phyloP scores from a whole-genome alignment of 2,113 vertebrate species.

The Ptilorrhoa leucosticta region DNA sequence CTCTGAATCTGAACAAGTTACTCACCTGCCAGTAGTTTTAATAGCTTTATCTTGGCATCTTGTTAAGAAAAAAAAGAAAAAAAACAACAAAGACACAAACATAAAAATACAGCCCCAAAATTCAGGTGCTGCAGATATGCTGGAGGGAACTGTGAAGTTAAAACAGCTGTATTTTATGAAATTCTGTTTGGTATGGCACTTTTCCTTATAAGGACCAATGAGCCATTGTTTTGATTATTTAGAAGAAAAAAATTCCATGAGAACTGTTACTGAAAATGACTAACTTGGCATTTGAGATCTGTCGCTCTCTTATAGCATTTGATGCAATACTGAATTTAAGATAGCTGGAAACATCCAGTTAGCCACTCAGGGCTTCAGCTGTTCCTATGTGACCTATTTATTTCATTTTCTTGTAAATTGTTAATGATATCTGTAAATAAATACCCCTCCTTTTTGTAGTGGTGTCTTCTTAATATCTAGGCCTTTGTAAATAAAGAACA shows the following conservation, averaged over 20 bases:
- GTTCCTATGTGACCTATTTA: not conserved
- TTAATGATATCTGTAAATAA: not conserved
- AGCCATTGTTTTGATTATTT: conserved; percentile 69
- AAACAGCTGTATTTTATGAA: conserved; percentile 52
- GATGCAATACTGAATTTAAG: conserved; percentile 34
- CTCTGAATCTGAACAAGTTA: not conserved
- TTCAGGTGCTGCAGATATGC: not conserved
- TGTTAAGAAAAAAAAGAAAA: not conserved
- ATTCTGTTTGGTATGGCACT: conserved; percentile 25
- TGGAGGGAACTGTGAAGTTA: not conserved
- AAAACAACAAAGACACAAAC: not conserved
- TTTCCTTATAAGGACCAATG: conserved; percentile 59
- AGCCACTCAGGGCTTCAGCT: not conserved
- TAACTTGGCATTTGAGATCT: conserved; percentile 47
- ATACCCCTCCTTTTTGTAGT: not conserved
- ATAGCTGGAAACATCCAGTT: not conserved
- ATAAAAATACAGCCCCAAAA: not conserved
- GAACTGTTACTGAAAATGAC: conserved; percentile 62
- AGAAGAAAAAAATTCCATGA: conserved; percentile 59
- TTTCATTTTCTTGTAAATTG: not conserved
- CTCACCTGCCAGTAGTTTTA: not conserved
- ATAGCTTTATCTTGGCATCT: not conserved
- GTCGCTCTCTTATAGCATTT: not conserved
- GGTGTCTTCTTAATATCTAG: not conserved
- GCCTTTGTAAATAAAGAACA: not conserved